phyloP scores from a whole-genome alignment of 1,140 invertebrate species.

The Tribolium madens region DNA sequence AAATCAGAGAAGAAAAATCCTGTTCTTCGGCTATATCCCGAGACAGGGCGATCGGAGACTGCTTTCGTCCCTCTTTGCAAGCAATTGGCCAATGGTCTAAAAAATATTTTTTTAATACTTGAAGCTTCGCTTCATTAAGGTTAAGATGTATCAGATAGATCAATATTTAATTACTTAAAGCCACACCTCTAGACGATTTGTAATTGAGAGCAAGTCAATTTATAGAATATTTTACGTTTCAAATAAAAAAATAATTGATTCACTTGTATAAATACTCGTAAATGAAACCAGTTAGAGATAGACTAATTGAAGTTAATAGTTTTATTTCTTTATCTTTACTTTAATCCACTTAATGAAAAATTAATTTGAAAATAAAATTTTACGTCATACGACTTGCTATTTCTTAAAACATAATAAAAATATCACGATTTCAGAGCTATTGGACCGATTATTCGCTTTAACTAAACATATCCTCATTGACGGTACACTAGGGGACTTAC shows the following conservation, averaged over 20 bases:
- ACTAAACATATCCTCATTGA: not conserved
- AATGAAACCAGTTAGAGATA: not conserved
- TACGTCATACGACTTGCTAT: not conserved
- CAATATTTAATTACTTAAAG: constrained; percentile 21
- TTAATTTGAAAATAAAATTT: not conserved
- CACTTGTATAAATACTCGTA: not conserved
- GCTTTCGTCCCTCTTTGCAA: constrained; percentile 65
- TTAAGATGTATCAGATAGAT: constrained; percentile 12
- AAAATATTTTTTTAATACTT: constrained; percentile 36
- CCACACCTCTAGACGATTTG: not conserved
- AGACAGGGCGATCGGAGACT: constrained; percentile 67
- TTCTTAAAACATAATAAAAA: not conserved
- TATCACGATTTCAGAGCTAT: too few relatives aligned
- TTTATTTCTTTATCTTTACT: not conserved
- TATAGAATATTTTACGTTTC: not conserved
- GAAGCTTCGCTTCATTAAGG: not conserved
- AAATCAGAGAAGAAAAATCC: constrained; percentile 63
- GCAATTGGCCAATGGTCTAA: constrained; percentile 66
- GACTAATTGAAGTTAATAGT: not conserved
- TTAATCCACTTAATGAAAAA: not conserved
- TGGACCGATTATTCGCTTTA: not conserved
- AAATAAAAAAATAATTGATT: not conserved
- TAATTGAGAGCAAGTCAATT: not conserved
- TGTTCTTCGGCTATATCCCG: constrained; percentile 59
- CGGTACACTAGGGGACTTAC: not conserved